Evolutionary conservation across 1,140 invertebrate genomes (phyloP).

Genomic region (Neodiprion pinetum): DNA sequence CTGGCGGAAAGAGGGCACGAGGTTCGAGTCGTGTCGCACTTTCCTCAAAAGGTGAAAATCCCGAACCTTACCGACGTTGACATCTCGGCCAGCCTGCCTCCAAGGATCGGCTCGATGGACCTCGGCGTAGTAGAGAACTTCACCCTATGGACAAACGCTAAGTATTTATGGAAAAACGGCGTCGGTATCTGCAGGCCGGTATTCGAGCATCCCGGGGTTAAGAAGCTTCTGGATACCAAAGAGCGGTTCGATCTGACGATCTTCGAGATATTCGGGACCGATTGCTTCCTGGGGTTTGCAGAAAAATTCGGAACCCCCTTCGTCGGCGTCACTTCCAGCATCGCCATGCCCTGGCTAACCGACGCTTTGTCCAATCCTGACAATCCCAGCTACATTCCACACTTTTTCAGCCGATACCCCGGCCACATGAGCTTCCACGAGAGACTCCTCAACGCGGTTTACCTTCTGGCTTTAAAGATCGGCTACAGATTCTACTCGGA

Average conservation of each 20-base stretch:
- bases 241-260: conserved; percentile 41
- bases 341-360: conserved; percentile 43
- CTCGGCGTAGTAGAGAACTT: conserved; percentile 42
- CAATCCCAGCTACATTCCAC: conserved; percentile 41
- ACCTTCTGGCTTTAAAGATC: conserved; percentile 20
- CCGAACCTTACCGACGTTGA: conserved; percentile 50
- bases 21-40: conserved; percentile 37
- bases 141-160: conserved; percentile 36
- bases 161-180: conserved; percentile 42
- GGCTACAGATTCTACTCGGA: not conserved
- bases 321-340: conserved; percentile 38
- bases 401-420: conserved; percentile 38
- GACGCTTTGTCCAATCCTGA: conserved; percentile 33
- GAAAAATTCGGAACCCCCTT: conserved; percentile 47
- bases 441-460: conserved; percentile 48
- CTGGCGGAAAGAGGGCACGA: conserved; percentile 43
- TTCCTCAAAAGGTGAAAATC: conserved; percentile 33
- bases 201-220: conserved; percentile 27
- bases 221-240: conserved; percentile 36
- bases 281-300: conserved; percentile 45
- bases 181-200: conserved; percentile 38
- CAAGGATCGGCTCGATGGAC: conserved; percentile 40
- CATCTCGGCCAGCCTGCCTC: conserved; percentile 45
- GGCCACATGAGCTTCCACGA: conserved; percentile 58
- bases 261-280: conserved; percentile 39